A percentile compares a stretch with the other conserved stretches of the same genome.
Evolutionary conservation across 1,140 invertebrate genomes (phyloP).

Genomic region (Phocides pigmalion): DNA sequence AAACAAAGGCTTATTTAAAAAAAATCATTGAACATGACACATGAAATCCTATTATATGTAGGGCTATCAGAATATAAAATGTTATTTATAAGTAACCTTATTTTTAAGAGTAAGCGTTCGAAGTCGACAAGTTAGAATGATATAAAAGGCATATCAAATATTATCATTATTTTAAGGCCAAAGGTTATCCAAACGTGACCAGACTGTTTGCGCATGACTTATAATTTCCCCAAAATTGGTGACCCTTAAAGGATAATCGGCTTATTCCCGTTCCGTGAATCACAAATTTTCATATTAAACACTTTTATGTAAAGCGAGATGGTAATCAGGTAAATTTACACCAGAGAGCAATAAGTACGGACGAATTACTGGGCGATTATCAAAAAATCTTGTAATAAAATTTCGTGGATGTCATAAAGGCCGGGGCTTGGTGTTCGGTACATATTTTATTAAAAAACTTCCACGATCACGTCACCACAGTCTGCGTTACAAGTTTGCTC

Average conservation of each 20-base stretch:
- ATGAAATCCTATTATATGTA: too few relatives aligned
- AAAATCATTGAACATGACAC: too few relatives aligned
- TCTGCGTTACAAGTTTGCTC: constrained; percentile 48
- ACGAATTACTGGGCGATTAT: constrained; percentile 23
- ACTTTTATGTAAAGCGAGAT: background rate
- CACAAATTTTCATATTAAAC: constrained; percentile 29
- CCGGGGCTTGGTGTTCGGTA: constrained; percentile 39
- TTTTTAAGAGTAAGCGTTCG: too few relatives aligned
- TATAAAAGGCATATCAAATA: background rate
- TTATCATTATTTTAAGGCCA: background rate
- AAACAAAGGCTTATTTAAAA: too few relatives aligned
- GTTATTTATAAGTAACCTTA: too few relatives aligned
- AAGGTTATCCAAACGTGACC: background rate
- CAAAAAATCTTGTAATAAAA: constrained; percentile 35
- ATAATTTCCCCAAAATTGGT: constrained; percentile 1
- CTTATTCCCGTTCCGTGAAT: background rate
- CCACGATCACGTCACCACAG: constrained; percentile 50
- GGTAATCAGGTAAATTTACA: constrained; percentile 19
- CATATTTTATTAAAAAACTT: constrained; percentile 71
- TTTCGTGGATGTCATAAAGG: constrained; percentile 31
- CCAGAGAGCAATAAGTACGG: constrained; percentile 11
- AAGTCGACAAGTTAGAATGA: too few relatives aligned
- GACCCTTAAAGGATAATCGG: constrained; percentile 15
- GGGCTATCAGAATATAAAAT: too few relatives aligned
- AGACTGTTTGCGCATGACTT: background rate